A percentile compares a stretch with the other conserved stretches of the same genome.
Evolutionary conservation across 2,797 vertebrate genomes (phyloP).

Genomic region (Pseudocheirus occidentalis): DNA sequence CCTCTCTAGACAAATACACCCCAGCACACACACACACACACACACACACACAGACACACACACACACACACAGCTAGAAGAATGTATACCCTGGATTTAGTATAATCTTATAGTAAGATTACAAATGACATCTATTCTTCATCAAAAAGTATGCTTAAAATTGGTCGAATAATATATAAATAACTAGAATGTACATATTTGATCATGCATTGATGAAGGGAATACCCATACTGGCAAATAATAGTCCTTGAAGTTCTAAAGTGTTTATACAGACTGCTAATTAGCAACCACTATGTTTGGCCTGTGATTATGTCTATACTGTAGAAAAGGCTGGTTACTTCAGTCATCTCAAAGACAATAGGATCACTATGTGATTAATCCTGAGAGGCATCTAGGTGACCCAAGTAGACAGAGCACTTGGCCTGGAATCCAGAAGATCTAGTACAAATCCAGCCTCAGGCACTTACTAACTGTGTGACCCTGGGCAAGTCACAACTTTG

Average conservation of each 20-base stretch:
- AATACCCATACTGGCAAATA: background rate
- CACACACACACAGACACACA: background rate
- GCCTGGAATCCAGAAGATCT: background rate
- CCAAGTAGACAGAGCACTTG: background rate
- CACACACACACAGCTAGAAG: background rate
- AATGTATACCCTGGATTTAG: background rate
- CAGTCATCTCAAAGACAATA: background rate
- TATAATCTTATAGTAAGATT: background rate
- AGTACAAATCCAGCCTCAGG: background rate
- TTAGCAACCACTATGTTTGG: background rate
- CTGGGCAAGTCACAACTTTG: background rate
- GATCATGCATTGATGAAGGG: background rate
- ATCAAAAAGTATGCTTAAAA: conserved; percentile 21
- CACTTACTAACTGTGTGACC: background rate
- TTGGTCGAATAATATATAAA: conserved; percentile 40
- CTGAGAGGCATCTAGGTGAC: background rate
- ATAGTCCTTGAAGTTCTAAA: background rate
- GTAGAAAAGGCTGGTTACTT: background rate
- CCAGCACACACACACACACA: background rate
- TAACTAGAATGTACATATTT: conserved; percentile 7
- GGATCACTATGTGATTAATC: background rate
- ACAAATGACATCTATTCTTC: conserved; percentile 33
- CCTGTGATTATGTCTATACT: background rate
- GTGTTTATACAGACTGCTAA: background rate
- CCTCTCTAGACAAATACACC: background rate